These are phyloP conservation scores for Osmoderma eremita DNA, from an alignment of 2,888 invertebrate species.

Conservation along the genomic window DNA sequence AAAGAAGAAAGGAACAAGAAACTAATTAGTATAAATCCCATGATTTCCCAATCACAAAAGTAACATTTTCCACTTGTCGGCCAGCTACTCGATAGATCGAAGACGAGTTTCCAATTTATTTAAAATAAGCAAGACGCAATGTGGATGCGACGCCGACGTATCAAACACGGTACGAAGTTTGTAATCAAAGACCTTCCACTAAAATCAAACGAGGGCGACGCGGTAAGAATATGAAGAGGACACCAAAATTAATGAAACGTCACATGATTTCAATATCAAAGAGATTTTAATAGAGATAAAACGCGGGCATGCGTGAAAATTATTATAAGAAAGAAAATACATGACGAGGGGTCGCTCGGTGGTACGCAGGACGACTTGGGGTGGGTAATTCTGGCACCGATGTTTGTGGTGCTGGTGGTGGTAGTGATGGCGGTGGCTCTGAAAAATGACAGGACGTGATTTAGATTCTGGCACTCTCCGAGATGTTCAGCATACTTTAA, in stretches of 20 bases:
- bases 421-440: slow-evolving; percentile 44
- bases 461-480: slow-evolving; percentile 51
- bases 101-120: slow-evolving; percentile 18
- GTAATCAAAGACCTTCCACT: slow-evolving; percentile 34
- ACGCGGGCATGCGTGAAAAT: slow-evolving; percentile 64
- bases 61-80: slow-evolving; percentile 7
- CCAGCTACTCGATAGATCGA: slow-evolving; percentile 3
- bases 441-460: slow-evolving; percentile 57
- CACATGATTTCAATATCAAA: slow-evolving; percentile 66
- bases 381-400: slow-evolving; percentile 18
- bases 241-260: slow-evolving; percentile 64
- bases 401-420: slow-evolving; percentile 36
- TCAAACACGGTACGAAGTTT: slow-evolving; percentile 29
- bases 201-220: slow-evolving; percentile 33
- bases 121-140: slow-evolving; percentile 26
- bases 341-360: slow-evolving; percentile 48
- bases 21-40: background rate
- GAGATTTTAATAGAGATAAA: slow-evolving; percentile 65
- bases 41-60: background rate
- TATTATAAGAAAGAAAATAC: slow-evolving; percentile 62
- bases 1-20: too few relatives aligned
- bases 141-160: slow-evolving; percentile 3
- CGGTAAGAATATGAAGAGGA: slow-evolving; percentile 55
- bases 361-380: slow-evolving; percentile 9
- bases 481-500: slow-evolving; percentile 25